Conservation (phyloP, 1,140 invertebrate genomes). For the Diuraphis noxia region DNA sequence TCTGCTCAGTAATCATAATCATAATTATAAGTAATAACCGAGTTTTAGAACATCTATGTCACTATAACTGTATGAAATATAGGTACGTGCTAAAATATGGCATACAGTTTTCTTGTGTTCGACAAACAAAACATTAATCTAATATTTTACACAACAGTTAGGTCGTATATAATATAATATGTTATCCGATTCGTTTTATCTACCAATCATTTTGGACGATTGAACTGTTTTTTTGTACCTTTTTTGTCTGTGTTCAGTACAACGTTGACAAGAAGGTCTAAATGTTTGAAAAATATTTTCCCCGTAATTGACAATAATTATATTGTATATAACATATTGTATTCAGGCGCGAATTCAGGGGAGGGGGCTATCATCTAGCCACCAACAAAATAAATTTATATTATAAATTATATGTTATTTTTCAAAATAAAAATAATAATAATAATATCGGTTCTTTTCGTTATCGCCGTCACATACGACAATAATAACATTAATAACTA, state of each 20-base stretch:
- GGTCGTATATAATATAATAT: not conserved
- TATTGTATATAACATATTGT: not conserved
- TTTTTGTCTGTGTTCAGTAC: not conserved
- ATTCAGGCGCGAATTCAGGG: too few species aligned
- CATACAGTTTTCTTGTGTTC: not conserved
- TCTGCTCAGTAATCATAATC: not conserved
- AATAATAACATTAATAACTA: too few species aligned
- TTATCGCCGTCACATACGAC: too few species aligned
- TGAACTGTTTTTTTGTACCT: not conserved
- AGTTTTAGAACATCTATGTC: not conserved
- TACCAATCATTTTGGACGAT: not conserved
- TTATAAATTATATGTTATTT: too few species aligned
- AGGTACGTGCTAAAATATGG: not conserved
- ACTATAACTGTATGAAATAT: not conserved
- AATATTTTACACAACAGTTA: not conserved
- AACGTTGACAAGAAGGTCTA: not conserved
- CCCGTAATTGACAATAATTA: not conserved
- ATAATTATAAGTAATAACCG: slow-evolving; percentile 14
- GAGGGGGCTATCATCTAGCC: too few species aligned
- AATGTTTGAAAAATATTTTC: not conserved
- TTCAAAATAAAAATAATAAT: too few species aligned
- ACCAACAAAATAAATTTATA: too few species aligned
- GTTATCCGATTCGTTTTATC: not conserved
- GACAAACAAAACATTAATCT: not conserved
- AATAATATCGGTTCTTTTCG: too few species aligned